phyloP scores from a whole-genome alignment of 2,797 vertebrate species.

The Poeciliopsis presidionis region DNA sequence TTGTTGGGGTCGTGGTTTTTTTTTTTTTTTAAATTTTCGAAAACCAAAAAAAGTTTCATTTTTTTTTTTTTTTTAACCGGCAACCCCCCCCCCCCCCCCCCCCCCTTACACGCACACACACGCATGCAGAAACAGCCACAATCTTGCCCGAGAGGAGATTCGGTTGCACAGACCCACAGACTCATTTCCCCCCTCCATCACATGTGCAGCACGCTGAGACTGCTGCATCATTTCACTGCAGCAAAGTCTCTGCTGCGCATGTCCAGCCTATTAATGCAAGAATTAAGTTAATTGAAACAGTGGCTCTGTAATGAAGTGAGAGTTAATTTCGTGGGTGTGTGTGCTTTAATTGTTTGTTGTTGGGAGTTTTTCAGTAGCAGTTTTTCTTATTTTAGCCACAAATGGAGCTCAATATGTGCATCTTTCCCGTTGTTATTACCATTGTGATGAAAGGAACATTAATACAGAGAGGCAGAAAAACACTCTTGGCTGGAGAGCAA shows the following conservation, averaged over 20 bases:
- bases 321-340: not conserved
- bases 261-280: not conserved
- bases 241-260: constrained; percentile 26
- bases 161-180: constrained; percentile 13
- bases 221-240: constrained; percentile 48
- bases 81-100: no score
- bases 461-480: not conserved
- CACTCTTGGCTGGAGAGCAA: not conserved
- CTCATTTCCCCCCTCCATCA: constrained; percentile 4
- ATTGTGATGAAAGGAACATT: not conserved
- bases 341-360: not conserved
- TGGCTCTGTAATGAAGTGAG: not conserved
- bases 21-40: no score
- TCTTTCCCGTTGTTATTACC: not conserved
- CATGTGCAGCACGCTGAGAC: constrained; percentile 15
- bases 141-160: constrained; percentile 22
- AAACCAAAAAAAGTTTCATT: no score
- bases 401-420: constrained; percentile 2
- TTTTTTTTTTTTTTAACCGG: no score
- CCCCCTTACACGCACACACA: not conserved
- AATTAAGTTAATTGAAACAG: constrained; percentile 1
- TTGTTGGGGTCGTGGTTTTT: no score
- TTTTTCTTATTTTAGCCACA: constrained; percentile 14
- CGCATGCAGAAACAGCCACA: constrained; percentile 4
- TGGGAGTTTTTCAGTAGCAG: not conserved